Evolutionary conservation across 2,797 vertebrate species (phyloP), one percentile per base, ranked within the genome.

Genomic region (Lithobates pipiens): DNA sequence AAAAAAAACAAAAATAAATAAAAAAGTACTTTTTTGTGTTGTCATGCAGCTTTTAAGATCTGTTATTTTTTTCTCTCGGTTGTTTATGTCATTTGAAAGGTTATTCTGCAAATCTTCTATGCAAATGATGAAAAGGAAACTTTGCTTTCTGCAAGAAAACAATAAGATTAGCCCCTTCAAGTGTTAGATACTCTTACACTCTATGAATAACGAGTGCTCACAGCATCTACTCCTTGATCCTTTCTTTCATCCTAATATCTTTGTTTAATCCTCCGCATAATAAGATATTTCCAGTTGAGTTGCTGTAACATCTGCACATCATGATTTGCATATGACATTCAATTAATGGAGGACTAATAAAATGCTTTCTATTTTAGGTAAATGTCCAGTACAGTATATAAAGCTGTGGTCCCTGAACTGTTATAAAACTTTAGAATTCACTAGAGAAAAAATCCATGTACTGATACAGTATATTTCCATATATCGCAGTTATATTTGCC

Each of bases 231-330:
- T 61, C 21, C 32, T 15, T 77, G 46, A 86, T 77, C 67, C 50
- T 54, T 82, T 77, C 50, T 73, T 72, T 72, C 79, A 77, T 61
- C 11, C 18, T 72, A 10, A 46, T 72, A 82, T 86, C 65, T 63
- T 54, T 67, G 15, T 54, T 72, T 86, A 86, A 86, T 82, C 34
- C 54, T 25, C 34, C n/a, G n/a, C 36, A 61, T 82, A 82, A 82
- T 77, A 65, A 72, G 73, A 77, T 71, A 65, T 69, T 77, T 23
- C 25, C 21, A 36, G 63, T 71, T 70, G 74, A 68, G 65, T 79
- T 78, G 5, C 18, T 61, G 67, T 54, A 27, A 36, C 21, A 18
- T 63, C 25, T 83, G 39, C 73, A 69, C 27, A 39, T 44, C 10
- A 85, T 76, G 34, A 78, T 67, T 68, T 80, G 69, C 46, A 50